phyloP scores from a whole-genome alignment of 2,113 vertebrate genomes.

The Rhinolophus ferrumequinum region DNA sequence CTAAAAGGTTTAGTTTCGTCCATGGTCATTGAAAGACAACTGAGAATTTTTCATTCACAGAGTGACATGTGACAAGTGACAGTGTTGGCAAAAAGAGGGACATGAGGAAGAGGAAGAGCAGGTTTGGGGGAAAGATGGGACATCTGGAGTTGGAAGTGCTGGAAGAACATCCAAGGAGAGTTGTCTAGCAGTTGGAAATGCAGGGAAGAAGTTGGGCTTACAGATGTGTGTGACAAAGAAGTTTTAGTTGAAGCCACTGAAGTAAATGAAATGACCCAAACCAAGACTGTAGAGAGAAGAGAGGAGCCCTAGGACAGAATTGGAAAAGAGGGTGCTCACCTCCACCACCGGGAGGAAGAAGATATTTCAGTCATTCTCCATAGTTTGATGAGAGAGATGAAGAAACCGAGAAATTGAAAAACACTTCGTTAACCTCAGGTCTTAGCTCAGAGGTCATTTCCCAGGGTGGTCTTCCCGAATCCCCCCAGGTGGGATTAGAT shows the following conservation, averaged over 20 bases:
- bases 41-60: conserved; percentile 14
- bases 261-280: conserved; percentile 7
- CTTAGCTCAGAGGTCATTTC: neutral
- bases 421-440: neutral
- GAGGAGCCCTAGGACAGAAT: neutral
- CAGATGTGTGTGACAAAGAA: neutral
- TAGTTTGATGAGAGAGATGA: neutral
- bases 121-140: neutral
- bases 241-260: conserved; percentile 26
- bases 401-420: neutral
- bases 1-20: neutral
- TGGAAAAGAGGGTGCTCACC: neutral
- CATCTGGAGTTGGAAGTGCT: neutral
- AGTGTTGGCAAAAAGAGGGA: neutral
- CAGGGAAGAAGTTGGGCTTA: neutral
- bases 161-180: neutral
- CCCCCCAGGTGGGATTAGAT: neutral
- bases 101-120: neutral
- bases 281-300: neutral
- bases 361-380: neutral
- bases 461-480: neutral
- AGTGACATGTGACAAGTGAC: neutral
- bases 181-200: neutral
- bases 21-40: neutral
- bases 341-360: neutral